phyloP scores from a whole-genome alignment of 1,140 invertebrate species.

The Rhysida immarginata region DNA sequence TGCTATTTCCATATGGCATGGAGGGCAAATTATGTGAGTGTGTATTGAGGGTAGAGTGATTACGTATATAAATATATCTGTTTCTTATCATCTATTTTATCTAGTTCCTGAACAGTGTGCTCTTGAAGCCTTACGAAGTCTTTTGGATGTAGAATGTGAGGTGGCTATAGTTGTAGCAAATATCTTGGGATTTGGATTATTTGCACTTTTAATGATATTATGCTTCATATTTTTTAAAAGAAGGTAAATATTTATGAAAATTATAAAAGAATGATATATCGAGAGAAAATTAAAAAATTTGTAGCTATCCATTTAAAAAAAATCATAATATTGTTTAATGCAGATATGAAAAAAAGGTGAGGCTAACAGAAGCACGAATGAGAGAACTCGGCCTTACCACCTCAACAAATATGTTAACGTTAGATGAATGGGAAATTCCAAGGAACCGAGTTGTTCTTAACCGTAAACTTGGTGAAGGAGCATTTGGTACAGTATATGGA shows the following conservation, averaged over 20 bases:
- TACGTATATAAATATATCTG: no score
- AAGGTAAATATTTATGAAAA: constrained; percentile 31
- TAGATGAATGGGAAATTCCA: constrained; percentile 77
- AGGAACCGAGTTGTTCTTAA: constrained; percentile 76
- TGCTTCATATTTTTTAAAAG: constrained; percentile 50
- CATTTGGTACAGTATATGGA: constrained; percentile 74
- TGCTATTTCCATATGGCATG: background rate
- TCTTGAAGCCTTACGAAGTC: constrained; percentile 43
- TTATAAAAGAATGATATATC: constrained; percentile 11
- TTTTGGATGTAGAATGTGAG: constrained; percentile 51
- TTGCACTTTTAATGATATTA: constrained; percentile 42
- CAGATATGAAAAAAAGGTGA: constrained; percentile 54
- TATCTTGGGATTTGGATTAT: constrained; percentile 44
- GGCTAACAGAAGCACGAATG: constrained; percentile 50
- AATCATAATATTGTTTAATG: constrained; percentile 3
- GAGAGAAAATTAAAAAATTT: background rate
- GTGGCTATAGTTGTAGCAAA: constrained; percentile 53
- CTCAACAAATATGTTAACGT: constrained; percentile 31
- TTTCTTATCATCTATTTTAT: background rate
- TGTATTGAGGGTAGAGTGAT: no score
- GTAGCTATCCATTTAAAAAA: no score
- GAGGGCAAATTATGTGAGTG: background rate
- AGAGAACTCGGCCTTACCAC: constrained; percentile 47
- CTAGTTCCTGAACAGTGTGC: constrained; percentile 38
- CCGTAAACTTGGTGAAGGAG: constrained; percentile 70